Evolutionary conservation across 2,797 vertebrate species (phyloP).

Genomic region (Sternarchorhynchus goeldii): DNA sequence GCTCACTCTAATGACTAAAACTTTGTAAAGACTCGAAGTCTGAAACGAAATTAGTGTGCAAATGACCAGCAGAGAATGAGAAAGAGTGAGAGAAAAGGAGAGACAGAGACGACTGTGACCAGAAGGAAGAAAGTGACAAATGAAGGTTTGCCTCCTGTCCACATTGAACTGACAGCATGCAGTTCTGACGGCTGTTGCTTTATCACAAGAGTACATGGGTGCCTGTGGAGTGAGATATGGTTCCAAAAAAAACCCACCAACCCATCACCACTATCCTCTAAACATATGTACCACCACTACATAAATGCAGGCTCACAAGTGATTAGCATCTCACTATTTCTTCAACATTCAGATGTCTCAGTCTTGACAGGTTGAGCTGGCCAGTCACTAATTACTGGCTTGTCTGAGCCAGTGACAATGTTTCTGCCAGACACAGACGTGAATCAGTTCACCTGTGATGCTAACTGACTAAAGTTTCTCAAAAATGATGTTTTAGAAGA

Average conservation of each 20-base stretch:
- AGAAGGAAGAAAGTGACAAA: constrained; percentile 20
- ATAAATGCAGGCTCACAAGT: neutral
- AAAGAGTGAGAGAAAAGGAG: constrained; percentile 7
- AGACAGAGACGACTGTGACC: constrained; percentile 29
- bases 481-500: too few relatives aligned
- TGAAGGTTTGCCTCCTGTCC: constrained; percentile 24
- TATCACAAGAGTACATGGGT: constrained; percentile 23
- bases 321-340: neutral
- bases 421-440: too few relatives aligned
- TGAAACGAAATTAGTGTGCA: too few relatives aligned
- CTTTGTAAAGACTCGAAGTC: too few relatives aligned
- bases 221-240: neutral
- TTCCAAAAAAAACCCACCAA: neutral
- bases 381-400: too few relatives aligned
- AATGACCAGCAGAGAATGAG: constrained; percentile 18
- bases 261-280: neutral
- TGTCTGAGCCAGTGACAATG: too few relatives aligned
- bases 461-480: too few relatives aligned
- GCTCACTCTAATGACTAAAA: too few relatives aligned
- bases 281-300: neutral
- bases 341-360: neutral
- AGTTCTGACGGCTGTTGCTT: neutral
- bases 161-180: constrained; percentile 7
- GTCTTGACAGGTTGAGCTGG: neutral
- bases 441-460: too few relatives aligned